phyloP scores from a whole-genome alignment of 2,797 vertebrate genomes.

The Somateria mollissima region DNA sequence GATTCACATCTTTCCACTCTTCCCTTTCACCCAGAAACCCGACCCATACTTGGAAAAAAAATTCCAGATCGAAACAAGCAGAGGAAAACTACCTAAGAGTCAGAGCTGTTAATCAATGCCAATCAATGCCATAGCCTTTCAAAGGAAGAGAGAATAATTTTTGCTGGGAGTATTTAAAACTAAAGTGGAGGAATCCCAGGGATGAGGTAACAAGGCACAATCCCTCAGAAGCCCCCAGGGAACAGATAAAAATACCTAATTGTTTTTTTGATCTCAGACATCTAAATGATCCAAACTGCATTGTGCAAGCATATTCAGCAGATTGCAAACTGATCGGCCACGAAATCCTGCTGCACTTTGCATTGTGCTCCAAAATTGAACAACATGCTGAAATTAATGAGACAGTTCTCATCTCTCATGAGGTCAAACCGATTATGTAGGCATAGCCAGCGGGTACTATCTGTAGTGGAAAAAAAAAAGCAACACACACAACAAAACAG shows the following conservation, averaged over 20 bases:
- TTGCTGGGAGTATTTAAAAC: not conserved
- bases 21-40: not conserved
- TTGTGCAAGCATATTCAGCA: conserved; percentile 18
- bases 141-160: conserved; percentile 1
- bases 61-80: not conserved
- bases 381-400: conserved; percentile 15
- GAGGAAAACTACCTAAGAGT: not conserved
- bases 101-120: not conserved
- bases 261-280: not conserved
- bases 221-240: not conserved
- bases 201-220: not conserved
- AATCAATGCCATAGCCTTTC: not conserved
- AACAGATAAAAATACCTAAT: conserved; percentile 47
- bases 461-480: conserved; percentile 1
- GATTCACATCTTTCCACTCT: not conserved
- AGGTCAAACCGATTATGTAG: conserved; percentile 35
- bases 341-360: not conserved
- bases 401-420: conserved; percentile 24
- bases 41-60: not conserved
- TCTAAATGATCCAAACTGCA: not conserved
- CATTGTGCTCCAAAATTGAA: conserved; percentile 33
- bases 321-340: conserved; percentile 18
- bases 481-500: not conserved
- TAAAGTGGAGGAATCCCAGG: not conserved
- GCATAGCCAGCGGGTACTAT: conserved; percentile 19